A percentile compares a stretch with the other conserved stretches of the same genome.
phyloP scores from a whole-genome alignment of 2,113 vertebrate species.

The Podocnemis expansa region DNA sequence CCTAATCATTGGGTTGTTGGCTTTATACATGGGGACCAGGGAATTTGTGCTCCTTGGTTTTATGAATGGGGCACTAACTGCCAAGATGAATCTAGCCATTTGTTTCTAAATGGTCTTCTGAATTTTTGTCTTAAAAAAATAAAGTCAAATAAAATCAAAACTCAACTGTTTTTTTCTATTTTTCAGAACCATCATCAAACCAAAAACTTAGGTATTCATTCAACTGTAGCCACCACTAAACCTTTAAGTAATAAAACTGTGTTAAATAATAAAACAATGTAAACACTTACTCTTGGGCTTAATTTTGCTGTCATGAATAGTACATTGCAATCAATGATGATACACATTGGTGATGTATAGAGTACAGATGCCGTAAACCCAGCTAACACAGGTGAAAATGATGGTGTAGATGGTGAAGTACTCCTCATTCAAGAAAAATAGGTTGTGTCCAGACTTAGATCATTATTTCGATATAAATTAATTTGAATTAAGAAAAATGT shows the following conservation, averaged over 20 bases:
- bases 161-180: neutral
- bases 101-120: neutral
- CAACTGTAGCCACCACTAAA: neutral
- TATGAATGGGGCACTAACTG: neutral
- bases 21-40: neutral
- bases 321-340: neutral
- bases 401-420: no score
- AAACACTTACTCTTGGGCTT: neutral
- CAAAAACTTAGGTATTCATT: neutral
- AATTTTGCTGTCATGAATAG: neutral
- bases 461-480: no score
- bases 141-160: no score
- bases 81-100: neutral
- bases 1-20: neutral
- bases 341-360: neutral
- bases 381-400: neutral
- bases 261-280: no score
- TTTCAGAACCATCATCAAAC: neutral
- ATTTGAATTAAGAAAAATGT: no score
- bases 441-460: no score
- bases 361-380: no score
- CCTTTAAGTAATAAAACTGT: neutral
- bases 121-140: no score
- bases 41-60: neutral
- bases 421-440: no score